Percentiles rank a stretch among this genome's conserved stretches.
These are phyloP conservation scores for Typhlomys cinereus DNA, from an alignment of 2,113 vertebrate species.

Conservation along the genomic window DNA sequence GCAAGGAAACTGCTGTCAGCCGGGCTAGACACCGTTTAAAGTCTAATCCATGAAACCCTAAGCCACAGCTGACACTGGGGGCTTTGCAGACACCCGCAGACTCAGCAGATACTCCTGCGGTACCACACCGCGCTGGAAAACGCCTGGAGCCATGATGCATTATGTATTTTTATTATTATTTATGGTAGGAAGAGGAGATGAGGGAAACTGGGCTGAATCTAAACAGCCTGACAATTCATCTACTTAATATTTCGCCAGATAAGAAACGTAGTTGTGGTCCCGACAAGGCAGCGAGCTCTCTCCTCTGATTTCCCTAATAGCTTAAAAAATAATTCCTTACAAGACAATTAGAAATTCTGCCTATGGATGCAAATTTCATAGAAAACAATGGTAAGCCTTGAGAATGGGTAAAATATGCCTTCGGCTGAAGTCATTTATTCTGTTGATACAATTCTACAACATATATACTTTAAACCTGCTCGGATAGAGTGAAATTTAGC, in stretches of 20 bases:
- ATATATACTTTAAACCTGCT: conserved; percentile 79
- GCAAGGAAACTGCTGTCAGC: conserved; percentile 72
- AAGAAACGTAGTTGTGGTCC: conserved; percentile 63
- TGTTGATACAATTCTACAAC: conserved; percentile 84
- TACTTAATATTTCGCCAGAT: conserved; percentile 79
- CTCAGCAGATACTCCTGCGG: conserved; percentile 69
- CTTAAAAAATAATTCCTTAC: conserved; percentile 76
- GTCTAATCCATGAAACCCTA: conserved; percentile 77
- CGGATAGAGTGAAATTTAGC: conserved; percentile 82
- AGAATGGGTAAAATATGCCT: conserved; percentile 84
- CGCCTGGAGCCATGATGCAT: conserved; percentile 68
- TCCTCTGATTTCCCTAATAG: conserved; percentile 68
- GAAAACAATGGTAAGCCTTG: conserved; percentile 79
- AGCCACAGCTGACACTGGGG: conserved; percentile 74
- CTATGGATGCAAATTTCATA: conserved; percentile 69
- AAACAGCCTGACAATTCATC: conserved; percentile 77
- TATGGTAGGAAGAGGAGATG: conserved; percentile 72
- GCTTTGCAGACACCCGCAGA: conserved; percentile 74
- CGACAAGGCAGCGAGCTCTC: conserved; percentile 65
- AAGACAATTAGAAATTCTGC: conserved; percentile 73
- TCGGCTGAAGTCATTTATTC: conserved; percentile 85
- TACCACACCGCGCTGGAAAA: conserved; percentile 71
- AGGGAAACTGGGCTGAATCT: conserved; percentile 65
- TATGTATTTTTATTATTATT: conserved; percentile 74
- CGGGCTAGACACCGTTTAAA: conserved; percentile 70